phyloP scores from a whole-genome alignment of 2,888 invertebrate species.

The Eristalis arbustorum region DNA sequence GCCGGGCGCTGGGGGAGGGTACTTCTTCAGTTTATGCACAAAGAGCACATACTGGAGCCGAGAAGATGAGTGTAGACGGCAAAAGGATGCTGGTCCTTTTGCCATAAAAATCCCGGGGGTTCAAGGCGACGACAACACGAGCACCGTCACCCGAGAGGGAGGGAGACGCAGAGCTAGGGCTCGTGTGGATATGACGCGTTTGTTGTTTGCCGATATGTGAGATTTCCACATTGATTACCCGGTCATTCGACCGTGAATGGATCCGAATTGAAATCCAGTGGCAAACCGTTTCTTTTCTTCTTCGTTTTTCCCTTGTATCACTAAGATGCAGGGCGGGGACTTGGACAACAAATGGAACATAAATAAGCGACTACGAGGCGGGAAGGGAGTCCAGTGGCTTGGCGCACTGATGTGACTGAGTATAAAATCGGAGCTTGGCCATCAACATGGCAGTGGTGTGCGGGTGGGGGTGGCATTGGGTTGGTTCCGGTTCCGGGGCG shows the following conservation, averaged over 20 bases:
- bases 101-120: not conserved
- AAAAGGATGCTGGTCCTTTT: conserved; percentile 18
- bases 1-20: not conserved
- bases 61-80: not conserved
- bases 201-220: conserved; percentile 14
- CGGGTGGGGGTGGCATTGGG: conserved; percentile 11
- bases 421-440: conserved; percentile 29
- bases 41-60: conserved; percentile 10
- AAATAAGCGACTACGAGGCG: conserved; percentile 40
- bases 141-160: not conserved
- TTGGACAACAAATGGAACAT: conserved; percentile 14
- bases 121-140: conserved; percentile 18
- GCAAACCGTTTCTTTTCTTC: conserved; percentile 30
- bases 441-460: conserved; percentile 27
- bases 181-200: conserved; percentile 9
- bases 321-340: conserved; percentile 1
- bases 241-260: conserved; percentile 55
- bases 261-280: conserved; percentile 58
- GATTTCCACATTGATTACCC: conserved; percentile 59
- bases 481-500: conserved; percentile 3
- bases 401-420: conserved; percentile 28
- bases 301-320: not conserved
- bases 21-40: conserved; percentile 31
- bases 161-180: not conserved
- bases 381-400: not conserved